A percentile compares a stretch with the other conserved stretches of the same genome.
Evolutionary conservation across 2,888 invertebrate genomes (phyloP).

Genomic region (Rhagium mordax): DNA sequence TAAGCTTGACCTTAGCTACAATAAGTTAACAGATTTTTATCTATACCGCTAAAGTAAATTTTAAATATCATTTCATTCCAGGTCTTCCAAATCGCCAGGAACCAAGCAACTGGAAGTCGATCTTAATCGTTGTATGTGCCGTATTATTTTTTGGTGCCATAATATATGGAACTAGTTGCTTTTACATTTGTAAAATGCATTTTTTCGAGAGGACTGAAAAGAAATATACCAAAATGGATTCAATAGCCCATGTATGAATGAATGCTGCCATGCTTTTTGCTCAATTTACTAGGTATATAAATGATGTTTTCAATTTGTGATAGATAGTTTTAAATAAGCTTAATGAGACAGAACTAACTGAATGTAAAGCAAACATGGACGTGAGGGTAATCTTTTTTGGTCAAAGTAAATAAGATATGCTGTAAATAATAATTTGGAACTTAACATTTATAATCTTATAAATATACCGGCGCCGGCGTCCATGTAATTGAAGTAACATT

Average conservation of each 20-base stretch:
- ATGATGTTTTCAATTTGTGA: slow-evolving; percentile 12
- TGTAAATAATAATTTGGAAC: no score
- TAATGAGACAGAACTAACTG: not conserved
- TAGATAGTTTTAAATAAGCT: slow-evolving; percentile 9
- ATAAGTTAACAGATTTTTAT: no score
- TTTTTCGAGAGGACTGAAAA: slow-evolving; percentile 46
- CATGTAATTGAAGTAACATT: not conserved
- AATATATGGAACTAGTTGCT: slow-evolving; percentile 47
- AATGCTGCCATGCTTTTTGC: not conserved
- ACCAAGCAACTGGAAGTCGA: slow-evolving; percentile 46
- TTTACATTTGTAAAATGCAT: slow-evolving; percentile 46
- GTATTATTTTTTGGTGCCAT: slow-evolving; percentile 43
- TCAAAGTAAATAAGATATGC: not conserved
- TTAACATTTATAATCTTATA: no score
- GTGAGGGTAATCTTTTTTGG: not conserved
- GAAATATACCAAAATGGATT: slow-evolving; percentile 50
- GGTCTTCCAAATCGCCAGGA: slow-evolving; percentile 21
- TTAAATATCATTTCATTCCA: slow-evolving; percentile 16
- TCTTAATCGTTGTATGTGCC: slow-evolving; percentile 39
- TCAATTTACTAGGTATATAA: not conserved
- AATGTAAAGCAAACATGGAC: not conserved
- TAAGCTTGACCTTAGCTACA: no score
- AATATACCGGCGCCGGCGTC: no score
- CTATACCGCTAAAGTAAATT: no score
- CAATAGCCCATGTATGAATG: slow-evolving; percentile 34